Conservation (phyloP, 1,140 invertebrate genomes). For the Alviniconcha marisindica region DNA sequence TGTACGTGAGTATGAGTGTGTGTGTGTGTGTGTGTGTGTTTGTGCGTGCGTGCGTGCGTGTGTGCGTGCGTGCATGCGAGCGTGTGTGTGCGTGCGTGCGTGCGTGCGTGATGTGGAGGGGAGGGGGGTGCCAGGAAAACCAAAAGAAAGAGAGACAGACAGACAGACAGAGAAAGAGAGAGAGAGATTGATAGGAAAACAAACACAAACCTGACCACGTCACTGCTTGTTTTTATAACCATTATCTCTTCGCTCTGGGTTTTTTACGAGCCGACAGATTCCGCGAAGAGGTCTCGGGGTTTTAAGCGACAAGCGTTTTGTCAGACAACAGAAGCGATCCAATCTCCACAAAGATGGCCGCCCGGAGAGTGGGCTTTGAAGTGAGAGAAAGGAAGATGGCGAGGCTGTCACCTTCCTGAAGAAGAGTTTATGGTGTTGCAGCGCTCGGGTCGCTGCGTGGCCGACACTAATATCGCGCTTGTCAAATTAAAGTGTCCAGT, state of each 20-base stretch:
- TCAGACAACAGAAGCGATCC: not conserved
- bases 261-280: not conserved
- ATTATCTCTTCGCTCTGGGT: no score
- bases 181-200: not conserved
- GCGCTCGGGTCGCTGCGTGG: not conserved
- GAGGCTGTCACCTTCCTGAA: not conserved
- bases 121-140: not conserved
- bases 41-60: no score
- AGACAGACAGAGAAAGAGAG: not conserved
- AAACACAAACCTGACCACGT: not conserved
- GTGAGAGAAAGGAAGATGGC: not conserved
- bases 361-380: not conserved
- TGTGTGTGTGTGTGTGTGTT: no score
- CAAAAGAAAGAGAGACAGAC: not conserved
- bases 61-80: no score
- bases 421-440: not conserved
- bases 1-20: no score
- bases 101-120: no score
- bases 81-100: no score
- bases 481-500: constrained; percentile 26
- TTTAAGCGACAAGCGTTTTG: not conserved
- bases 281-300: not conserved
- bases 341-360: not conserved
- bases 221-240: no score
- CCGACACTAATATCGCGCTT: constrained; percentile 10